Evolutionary conservation across 2,797 vertebrate genomes (phyloP), one percentile per base, ranked within the genome.

Genomic region (Poecilia gillii): DNA sequence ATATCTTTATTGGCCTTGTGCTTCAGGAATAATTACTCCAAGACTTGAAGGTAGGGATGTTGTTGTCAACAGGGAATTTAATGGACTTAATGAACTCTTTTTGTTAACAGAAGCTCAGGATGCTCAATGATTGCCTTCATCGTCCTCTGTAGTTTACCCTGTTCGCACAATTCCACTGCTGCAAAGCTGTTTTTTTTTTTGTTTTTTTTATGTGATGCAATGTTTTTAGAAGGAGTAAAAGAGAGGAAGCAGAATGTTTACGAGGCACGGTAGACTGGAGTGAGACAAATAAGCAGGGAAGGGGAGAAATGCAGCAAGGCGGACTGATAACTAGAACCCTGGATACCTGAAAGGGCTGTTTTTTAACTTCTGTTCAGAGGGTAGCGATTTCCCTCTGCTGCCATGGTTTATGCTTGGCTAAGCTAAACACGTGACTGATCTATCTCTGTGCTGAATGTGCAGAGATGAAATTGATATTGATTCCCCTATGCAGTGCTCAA

Each of bases 11-110:
- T 55, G 78, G 81, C 74, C 83, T 88, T 74, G 74, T 82, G 78
- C 57, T 92, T 89, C 47, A 87, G 79, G 82, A 92, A 93, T 93
- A 93, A 94, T 93, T 91, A 92, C 73, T 84, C 73, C 53, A 72
- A 76, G 76, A 91, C 81, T 81, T 79, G 33, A 90, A 87, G 87
- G 81, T 62, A 72, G 78, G 81, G 85, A 88, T 89, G 84, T 84
- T 90, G 90, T 82, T 79, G 83, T 90, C 88, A 85, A 73, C 83
- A 77, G 91, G 91, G 89, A 92, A 87, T 94, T 87, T 80, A 88
- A 72, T 75, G 78, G 84, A 91, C 73, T 91, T 89, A 90, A 92
- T 89, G 84, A 91, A 91, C 79, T 91, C 88, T 79, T 88, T 90
- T 92, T 91, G 88, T 91, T 84, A 91, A 89, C 78, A 72, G 88